phyloP scores from a whole-genome alignment of 2,797 vertebrate species.

The Alosa sapidissima region DNA sequence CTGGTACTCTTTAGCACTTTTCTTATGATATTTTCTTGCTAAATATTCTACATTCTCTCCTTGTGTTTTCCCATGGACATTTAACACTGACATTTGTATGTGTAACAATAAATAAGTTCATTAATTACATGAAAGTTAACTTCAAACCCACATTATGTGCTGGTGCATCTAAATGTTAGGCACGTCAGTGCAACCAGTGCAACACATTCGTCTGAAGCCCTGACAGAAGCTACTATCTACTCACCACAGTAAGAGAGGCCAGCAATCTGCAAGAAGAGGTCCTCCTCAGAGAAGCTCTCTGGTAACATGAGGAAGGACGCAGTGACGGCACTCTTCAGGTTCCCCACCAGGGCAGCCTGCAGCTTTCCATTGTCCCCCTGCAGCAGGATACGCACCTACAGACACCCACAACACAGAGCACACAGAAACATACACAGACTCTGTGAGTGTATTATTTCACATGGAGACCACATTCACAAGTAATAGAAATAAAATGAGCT shows the following conservation, averaged over 20 bases:
- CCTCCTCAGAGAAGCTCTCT: conserved; percentile 92
- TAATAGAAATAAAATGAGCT: too few species aligned
- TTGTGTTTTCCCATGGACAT: too few species aligned
- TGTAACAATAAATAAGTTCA: too few species aligned
- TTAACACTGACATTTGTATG: too few species aligned
- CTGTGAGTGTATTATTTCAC: too few species aligned
- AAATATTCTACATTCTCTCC: too few species aligned
- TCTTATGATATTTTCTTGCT: too few species aligned
- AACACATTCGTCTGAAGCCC: too few species aligned
- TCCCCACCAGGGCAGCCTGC: conserved; percentile 80
- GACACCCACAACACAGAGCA: not conserved
- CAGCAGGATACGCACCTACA: conserved; percentile 86
- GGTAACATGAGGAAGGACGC: conserved; percentile 95
- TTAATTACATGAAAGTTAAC: too few species aligned
- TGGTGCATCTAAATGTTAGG: not conserved
- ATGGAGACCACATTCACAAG: too few species aligned
- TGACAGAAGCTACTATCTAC: not conserved
- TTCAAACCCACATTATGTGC: too few species aligned
- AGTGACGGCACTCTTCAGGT: conserved; percentile 88
- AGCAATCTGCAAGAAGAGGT: conserved; percentile 89
- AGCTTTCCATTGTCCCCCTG: conserved; percentile 82
- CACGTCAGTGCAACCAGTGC: not conserved
- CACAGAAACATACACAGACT: not conserved
- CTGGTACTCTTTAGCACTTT: not conserved
- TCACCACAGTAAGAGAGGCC: conserved; percentile 92